Evolutionary conservation across 2,113 vertebrate species (phyloP).

Genomic region (Oceanodroma tethys): DNA sequence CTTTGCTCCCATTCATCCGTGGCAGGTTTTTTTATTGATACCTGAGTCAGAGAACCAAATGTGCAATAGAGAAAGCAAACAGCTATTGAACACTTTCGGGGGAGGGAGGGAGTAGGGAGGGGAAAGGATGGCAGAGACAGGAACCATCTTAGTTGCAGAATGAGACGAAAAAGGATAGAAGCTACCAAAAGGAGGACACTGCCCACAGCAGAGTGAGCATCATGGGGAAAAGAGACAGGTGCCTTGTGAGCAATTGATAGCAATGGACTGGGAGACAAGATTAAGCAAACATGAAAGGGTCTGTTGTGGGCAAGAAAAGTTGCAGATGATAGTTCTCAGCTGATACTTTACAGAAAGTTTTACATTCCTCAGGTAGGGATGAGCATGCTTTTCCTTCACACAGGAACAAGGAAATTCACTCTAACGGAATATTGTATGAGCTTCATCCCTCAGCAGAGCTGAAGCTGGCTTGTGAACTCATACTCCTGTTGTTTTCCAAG

Average conservation of each 20-base stretch:
- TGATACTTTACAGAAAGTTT: neutral
- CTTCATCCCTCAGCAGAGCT: neutral
- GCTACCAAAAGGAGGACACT: neutral
- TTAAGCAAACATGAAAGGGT: neutral
- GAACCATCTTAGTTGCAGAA: neutral
- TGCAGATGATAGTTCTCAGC: neutral
- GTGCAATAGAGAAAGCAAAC: neutral
- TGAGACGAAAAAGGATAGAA: neutral
- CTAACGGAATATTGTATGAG: neutral
- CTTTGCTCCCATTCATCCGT: neutral
- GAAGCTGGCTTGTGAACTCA: neutral
- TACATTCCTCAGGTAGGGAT: neutral
- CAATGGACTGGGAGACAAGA: neutral
- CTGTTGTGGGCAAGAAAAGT: neutral
- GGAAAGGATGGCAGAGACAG: neutral
- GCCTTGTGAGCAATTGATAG: neutral
- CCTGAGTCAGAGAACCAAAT: neutral
- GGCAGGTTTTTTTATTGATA: neutral
- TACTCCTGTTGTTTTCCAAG: neutral
- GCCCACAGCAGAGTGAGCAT: neutral
- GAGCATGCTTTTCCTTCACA: neutral
- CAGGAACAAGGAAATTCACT: neutral
- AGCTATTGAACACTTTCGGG: neutral
- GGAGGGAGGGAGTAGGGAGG: neutral
- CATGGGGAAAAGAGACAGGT: neutral